Conservation (phyloP, 2,888 invertebrate genomes). For the Serrognathus titanus region DNA sequence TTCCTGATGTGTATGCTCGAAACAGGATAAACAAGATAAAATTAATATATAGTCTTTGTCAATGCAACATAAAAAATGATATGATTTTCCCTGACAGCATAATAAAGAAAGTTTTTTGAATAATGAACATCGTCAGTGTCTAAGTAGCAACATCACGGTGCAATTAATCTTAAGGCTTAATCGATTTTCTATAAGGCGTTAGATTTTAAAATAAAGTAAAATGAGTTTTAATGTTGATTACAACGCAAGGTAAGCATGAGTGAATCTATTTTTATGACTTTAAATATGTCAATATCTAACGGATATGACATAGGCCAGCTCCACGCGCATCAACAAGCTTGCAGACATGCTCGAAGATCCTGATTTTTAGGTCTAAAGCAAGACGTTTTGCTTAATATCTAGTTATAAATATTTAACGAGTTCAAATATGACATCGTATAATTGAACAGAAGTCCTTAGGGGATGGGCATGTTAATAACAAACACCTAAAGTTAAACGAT, state of each 20-base stretch:
- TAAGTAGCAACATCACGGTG: conserved; percentile 14
- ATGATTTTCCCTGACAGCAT: not conserved
- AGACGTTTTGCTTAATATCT: too few species aligned
- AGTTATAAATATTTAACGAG: too few species aligned
- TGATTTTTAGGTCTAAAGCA: too few species aligned
- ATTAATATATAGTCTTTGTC: not conserved
- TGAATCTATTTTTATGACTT: not conserved
- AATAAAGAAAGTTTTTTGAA: conserved; percentile 1
- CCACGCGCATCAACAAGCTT: too few species aligned
- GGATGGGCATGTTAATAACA: too few species aligned
- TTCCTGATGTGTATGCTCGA: too few species aligned
- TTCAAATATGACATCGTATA: too few species aligned
- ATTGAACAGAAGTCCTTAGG: too few species aligned
- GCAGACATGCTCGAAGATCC: too few species aligned
- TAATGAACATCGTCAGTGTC: not conserved
- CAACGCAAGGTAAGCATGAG: not conserved
- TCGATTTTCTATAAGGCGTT: conserved; percentile 19
- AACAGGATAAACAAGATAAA: too few species aligned
- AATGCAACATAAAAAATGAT: not conserved
- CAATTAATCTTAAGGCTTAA: conserved; percentile 22
- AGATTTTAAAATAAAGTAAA: conserved; percentile 12
- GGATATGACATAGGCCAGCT: too few species aligned
- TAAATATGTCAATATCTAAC: not conserved
- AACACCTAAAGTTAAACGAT: too few species aligned
- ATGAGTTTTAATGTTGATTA: not conserved